Evolutionary conservation across 2,888 invertebrate genomes (phyloP).

Genomic region (Cerastoderma edule): DNA sequence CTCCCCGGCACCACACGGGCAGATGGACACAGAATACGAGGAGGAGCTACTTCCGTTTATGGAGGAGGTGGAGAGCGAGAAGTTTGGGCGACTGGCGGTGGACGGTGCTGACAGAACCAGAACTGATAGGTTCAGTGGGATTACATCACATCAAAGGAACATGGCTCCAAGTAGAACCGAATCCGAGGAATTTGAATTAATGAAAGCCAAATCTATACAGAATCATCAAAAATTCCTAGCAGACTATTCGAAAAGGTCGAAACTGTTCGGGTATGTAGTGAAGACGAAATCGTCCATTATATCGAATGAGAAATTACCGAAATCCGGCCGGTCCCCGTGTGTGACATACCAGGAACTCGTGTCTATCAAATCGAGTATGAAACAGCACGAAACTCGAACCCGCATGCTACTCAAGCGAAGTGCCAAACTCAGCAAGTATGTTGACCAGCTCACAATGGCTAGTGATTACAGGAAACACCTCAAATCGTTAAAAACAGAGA

Average conservation of each 20-base stretch:
- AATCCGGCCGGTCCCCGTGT: conserved; percentile 42
- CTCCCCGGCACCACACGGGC: not conserved
- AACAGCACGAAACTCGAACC: conserved; percentile 46
- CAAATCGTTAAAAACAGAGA: not conserved
- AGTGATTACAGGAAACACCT: conserved; percentile 27
- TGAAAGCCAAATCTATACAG: conserved; percentile 1
- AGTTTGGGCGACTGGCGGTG: not conserved
- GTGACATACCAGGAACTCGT: conserved; percentile 55
- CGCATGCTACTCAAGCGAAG: conserved; percentile 47
- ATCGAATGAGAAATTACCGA: conserved; percentile 28
- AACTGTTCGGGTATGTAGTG: conserved; percentile 53
- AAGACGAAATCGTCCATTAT: conserved; percentile 32
- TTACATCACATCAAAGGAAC: not conserved
- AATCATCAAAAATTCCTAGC: conserved; percentile 39
- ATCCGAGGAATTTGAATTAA: not conserved
- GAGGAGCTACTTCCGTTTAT: conserved; percentile 5
- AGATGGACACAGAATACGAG: conserved; percentile 1
- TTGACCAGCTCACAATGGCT: conserved; percentile 41
- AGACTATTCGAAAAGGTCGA: conserved; percentile 55
- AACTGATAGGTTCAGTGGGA: not conserved
- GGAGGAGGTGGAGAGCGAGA: not conserved
- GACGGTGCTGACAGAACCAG: not conserved
- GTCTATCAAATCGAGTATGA: conserved; percentile 50
- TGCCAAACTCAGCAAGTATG: conserved; percentile 48
- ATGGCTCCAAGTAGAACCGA: conserved; percentile 9